Evolutionary conservation across 2,113 vertebrate species (phyloP).

Genomic region (Ginglymostoma cirratum): DNA sequence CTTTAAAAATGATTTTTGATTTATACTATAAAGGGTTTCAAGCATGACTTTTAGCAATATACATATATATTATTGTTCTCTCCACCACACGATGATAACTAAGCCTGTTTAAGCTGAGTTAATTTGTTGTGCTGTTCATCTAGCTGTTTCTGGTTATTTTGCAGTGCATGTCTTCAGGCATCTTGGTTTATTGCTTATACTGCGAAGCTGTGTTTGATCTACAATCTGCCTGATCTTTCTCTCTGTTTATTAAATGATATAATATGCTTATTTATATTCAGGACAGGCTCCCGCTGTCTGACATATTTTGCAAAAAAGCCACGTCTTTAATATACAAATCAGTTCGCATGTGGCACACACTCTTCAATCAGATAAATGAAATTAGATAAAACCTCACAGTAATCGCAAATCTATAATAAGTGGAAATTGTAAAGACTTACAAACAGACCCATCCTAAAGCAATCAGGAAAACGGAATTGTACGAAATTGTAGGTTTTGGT

Average conservation of each 20-base stretch:
- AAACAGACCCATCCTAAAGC: constrained; percentile 63
- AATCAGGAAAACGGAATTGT: constrained; percentile 58
- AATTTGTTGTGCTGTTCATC: neutral
- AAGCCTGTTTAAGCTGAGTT: neutral
- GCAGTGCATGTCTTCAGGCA: constrained; percentile 58
- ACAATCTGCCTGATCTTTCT: constrained; percentile 63
- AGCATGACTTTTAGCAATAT: neutral
- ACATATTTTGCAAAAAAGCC: constrained; percentile 74
- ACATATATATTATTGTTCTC: neutral
- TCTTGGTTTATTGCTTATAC: constrained; percentile 73
- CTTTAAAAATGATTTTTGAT: neutral
- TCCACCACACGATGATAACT: neutral
- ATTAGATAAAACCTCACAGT: constrained; percentile 82
- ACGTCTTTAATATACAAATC: constrained; percentile 83
- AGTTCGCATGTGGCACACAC: constrained; percentile 73
- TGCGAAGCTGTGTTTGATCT: constrained; percentile 64
- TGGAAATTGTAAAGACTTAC: constrained; percentile 70
- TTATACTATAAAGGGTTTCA: neutral
- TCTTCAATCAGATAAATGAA: constrained; percentile 76
- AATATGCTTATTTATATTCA: constrained; percentile 86
- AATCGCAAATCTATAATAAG: constrained; percentile 73
- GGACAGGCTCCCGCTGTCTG: constrained; percentile 60
- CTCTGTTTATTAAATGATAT: constrained; percentile 79
- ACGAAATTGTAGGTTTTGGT: neutral
- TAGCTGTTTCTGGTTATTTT: constrained; percentile 1